Evolutionary conservation across 2,888 invertebrate genomes (phyloP).

Genomic region (Neoaliturus tenellus): DNA sequence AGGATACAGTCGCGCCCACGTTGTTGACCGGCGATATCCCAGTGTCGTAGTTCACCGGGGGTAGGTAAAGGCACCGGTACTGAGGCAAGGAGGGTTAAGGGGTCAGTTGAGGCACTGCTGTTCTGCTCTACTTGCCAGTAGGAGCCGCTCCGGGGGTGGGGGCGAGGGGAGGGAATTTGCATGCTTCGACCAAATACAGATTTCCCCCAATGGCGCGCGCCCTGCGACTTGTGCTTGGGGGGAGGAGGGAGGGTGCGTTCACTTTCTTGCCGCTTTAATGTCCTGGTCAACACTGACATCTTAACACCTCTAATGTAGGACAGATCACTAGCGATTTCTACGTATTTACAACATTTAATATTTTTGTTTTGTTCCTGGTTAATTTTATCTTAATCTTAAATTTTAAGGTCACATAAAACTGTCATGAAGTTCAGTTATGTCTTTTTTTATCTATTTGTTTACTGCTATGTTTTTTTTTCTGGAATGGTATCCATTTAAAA

Average conservation of each 20-base stretch:
- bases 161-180: constrained; percentile 57
- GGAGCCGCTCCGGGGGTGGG: neutral
- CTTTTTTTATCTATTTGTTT: too few species aligned
- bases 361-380: neutral
- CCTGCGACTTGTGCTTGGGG: neutral
- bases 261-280: constrained; percentile 46
- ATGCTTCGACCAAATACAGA: constrained; percentile 62
- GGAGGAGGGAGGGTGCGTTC: neutral
- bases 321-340: neutral
- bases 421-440: too few species aligned
- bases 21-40: too few species aligned
- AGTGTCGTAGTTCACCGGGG: too few species aligned
- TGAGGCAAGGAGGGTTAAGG: neutral
- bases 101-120: constrained; percentile 66
- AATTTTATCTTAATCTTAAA: too few species aligned
- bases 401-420: too few species aligned
- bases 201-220: constrained; percentile 58
- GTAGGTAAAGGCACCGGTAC: neutral
- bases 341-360: too few species aligned
- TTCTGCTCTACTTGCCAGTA: constrained; percentile 43
- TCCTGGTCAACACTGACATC: neutral
- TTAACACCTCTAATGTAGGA: neutral
- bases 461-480: too few species aligned
- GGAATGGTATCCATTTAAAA: too few species aligned
- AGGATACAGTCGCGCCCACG: too few species aligned